These are phyloP conservation scores for Halictus quadricinctus DNA, from an alignment of 2,888 invertebrate species.

Conservation along the genomic window DNA sequence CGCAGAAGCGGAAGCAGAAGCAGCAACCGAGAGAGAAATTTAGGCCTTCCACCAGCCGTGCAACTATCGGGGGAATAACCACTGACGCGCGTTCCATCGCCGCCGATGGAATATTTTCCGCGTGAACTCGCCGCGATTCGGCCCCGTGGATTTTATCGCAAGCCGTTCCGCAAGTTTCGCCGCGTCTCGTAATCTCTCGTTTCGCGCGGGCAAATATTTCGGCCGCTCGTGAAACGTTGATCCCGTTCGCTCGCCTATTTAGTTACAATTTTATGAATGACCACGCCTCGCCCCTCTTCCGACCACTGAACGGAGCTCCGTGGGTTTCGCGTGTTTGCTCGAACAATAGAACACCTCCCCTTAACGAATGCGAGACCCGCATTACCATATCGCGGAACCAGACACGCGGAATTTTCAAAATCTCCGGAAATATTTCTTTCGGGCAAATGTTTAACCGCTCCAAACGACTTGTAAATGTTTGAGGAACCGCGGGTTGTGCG, in stretches of 20 bases:
- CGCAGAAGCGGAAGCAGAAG: not conserved
- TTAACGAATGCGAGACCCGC: not conserved
- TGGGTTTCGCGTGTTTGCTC: not conserved
- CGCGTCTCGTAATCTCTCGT: not conserved
- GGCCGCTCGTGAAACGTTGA: not conserved
- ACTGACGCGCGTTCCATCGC: constrained; percentile 3
- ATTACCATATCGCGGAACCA: not conserved
- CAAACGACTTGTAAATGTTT: not conserved
- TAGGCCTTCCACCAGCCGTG: not conserved
- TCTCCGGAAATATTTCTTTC: not conserved
- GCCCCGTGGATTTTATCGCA: not conserved
- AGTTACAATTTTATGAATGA: not conserved
- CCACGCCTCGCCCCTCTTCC: not conserved
- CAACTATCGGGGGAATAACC: constrained; percentile 3
- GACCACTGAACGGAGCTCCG: not conserved
- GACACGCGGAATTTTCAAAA: not conserved
- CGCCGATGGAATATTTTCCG: constrained; percentile 8
- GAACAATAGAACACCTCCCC: not conserved
- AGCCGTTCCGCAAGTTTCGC: not conserved
- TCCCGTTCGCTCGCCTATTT: not conserved
- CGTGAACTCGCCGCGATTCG: not conserved
- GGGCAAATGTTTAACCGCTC: not conserved
- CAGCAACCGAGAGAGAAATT: constrained; percentile 6
- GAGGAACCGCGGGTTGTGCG: not conserved
- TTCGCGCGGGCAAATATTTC: not conserved